Conservation (phyloP, 2,797 vertebrate species). For the Allobates femoralis region DNA sequence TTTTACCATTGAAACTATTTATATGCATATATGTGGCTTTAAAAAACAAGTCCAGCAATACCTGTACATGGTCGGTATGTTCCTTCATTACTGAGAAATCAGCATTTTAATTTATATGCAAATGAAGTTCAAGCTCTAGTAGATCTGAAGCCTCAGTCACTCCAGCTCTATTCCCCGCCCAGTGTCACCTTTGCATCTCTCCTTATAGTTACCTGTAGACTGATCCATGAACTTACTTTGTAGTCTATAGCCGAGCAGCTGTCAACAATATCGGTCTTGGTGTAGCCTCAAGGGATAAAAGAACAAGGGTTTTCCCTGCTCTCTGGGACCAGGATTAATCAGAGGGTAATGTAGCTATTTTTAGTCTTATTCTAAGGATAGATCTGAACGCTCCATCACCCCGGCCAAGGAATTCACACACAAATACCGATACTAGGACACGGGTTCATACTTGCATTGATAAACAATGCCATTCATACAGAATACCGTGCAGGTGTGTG, state of each 20-base stretch:
- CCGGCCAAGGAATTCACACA: constrained; percentile 49
- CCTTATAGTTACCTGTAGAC: not conserved
- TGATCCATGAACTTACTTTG: not conserved
- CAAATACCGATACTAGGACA: constrained; percentile 33
- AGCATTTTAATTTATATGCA: too few relatives aligned
- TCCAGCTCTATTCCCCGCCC: not conserved
- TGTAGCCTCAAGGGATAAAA: constrained; percentile 15
- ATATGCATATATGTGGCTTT: too few relatives aligned
- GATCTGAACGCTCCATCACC: constrained; percentile 52
- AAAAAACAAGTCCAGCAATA: too few relatives aligned
- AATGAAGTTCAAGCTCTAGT: too few relatives aligned
- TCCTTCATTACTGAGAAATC: too few relatives aligned
- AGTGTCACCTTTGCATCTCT: not conserved
- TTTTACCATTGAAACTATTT: too few relatives aligned
- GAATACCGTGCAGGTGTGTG: not conserved
- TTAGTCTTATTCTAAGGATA: constrained; percentile 50
- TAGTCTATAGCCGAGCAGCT: too few relatives aligned
- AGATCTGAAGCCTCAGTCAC: too few relatives aligned
- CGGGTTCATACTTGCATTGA: constrained; percentile 24
- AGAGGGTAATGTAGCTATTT: constrained; percentile 48
- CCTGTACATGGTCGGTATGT: too few relatives aligned
- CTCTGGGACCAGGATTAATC: constrained; percentile 14
- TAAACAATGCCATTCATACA: constrained; percentile 21
- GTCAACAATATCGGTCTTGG: not conserved
- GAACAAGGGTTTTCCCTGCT: constrained; percentile 48